Evolutionary conservation across 2,888 invertebrate species (phyloP).

Genomic region (Amphimallon solstitiale): DNA sequence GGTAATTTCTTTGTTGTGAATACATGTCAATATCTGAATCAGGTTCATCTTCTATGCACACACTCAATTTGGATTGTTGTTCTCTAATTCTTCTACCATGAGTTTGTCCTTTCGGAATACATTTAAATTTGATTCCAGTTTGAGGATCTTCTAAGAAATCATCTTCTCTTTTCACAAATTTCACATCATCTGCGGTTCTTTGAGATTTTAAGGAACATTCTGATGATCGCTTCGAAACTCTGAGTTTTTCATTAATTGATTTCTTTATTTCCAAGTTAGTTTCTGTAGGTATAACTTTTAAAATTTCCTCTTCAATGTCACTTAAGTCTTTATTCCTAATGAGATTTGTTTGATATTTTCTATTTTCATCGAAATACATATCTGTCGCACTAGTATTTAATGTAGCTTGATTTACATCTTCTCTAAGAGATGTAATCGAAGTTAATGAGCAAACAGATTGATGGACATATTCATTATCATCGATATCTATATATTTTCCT

Average conservation of each 20-base stretch:
- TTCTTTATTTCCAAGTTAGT: slow-evolving; percentile 36
- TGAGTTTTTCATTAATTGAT: slow-evolving; percentile 35
- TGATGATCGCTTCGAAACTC: slow-evolving; percentile 3
- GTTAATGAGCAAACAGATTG: slow-evolving; percentile 5
- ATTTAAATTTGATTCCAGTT: slow-evolving; percentile 40
- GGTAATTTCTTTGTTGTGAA: slow-evolving; percentile 15
- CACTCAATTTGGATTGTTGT: slow-evolving; percentile 38
- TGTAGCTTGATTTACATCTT: slow-evolving; percentile 11
- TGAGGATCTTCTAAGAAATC: slow-evolving; percentile 39
- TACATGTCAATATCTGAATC: slow-evolving; percentile 38
- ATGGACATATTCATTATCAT: slow-evolving; percentile 1
- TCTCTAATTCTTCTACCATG: slow-evolving; percentile 25
- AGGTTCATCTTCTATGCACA: slow-evolving; percentile 39
- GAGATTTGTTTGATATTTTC: not conserved
- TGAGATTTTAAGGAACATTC: not conserved
- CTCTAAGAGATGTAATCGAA: slow-evolving; percentile 2
- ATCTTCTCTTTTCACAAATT: slow-evolving; percentile 34
- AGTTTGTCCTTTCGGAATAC: slow-evolving; percentile 10
- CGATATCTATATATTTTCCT: slow-evolving; percentile 10
- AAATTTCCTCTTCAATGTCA: slow-evolving; percentile 37
- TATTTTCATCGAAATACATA: not conserved
- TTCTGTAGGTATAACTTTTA: slow-evolving; percentile 37
- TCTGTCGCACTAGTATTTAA: not conserved
- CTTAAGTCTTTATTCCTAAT: slow-evolving; percentile 16
- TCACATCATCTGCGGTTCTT: slow-evolving; percentile 12